phyloP scores from a whole-genome alignment of 2,113 vertebrate species.

The Rynchops niger region DNA sequence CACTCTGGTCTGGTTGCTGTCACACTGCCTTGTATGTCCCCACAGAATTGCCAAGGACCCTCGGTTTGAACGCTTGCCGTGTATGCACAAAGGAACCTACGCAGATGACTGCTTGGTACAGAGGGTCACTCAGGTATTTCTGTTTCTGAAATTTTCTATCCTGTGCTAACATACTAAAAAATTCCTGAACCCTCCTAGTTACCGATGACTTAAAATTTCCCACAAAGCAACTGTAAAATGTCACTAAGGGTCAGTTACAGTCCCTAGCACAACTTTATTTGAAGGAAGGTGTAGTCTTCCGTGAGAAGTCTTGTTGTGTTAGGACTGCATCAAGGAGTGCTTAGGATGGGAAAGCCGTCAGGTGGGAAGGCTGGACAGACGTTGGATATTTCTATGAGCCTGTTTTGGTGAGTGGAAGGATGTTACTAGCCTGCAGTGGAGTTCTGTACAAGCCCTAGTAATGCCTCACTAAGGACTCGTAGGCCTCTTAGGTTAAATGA shows the following conservation, averaged over 20 bases:
- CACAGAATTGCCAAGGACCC: slow-evolving; percentile 95
- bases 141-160: neutral
- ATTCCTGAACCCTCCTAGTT: neutral
- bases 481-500: neutral
- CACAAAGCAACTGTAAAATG: neutral
- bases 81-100: slow-evolving; percentile 94
- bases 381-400: neutral
- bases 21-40: neutral
- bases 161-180: neutral
- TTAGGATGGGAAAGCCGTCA: neutral
- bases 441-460: neutral
- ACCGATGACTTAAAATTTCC: neutral
- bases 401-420: neutral
- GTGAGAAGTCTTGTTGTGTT: neutral
- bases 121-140: slow-evolving; percentile 92
- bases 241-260: neutral
- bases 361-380: neutral
- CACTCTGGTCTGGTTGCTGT: neutral
- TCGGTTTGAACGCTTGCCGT: slow-evolving; percentile 92
- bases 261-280: neutral
- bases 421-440: neutral
- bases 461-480: neutral
- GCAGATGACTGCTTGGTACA: slow-evolving; percentile 98
- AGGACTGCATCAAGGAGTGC: neutral
- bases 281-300: neutral